Base-by-base conservation (phyloP, 2,888 invertebrate species). In the Tipula lateralis region DNA sequence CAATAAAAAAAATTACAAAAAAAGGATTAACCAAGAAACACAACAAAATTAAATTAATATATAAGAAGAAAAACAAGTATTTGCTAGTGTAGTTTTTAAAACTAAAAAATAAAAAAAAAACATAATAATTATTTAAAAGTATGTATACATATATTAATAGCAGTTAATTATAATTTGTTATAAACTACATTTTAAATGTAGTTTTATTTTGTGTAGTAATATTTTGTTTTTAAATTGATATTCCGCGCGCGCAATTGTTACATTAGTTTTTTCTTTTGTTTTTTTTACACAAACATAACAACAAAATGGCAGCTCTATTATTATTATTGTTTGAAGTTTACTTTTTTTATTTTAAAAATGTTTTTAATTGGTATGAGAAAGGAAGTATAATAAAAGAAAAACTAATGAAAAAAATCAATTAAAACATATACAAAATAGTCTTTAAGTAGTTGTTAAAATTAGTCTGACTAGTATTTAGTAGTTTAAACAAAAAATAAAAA, bases 381-480 rank as follows among this genome's bases (percentile, higher is more conserved):
- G 36, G 9, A 36, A 36, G 12, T 36, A 36, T 2, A n/a, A 36
- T 36, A 50, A 50, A 50, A 50, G 66, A 6, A 82, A 82, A 82
- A 30, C n/a, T 30, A 82, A 16, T 30, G 30, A 82, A 82, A 66
- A 80, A 82, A 30, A 6, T 82, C 82, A 82, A 82, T 82, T 82
- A 30, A 30, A 82, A 82, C 30, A 82, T 82, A 30, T 82, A 82
- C 82, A 82, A 82, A 82, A 82, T 82, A 82, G 82, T 82, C 30
- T 82, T 82, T 82, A 82, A 82, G 82, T 82, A 82, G 82, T 82
- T 30, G 32, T 82, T 82, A 82, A 82, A 30, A 82, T 82, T 82
- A 82, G 82, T 82, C 82, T 82, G 82, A 82, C 82, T 82, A 82
- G 82, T 82, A 82, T 82, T 32, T 82, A 82, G 82, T 82, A 82